Conservation (phyloP, 2,888 invertebrate species). For the Plebejus anna region DNA sequence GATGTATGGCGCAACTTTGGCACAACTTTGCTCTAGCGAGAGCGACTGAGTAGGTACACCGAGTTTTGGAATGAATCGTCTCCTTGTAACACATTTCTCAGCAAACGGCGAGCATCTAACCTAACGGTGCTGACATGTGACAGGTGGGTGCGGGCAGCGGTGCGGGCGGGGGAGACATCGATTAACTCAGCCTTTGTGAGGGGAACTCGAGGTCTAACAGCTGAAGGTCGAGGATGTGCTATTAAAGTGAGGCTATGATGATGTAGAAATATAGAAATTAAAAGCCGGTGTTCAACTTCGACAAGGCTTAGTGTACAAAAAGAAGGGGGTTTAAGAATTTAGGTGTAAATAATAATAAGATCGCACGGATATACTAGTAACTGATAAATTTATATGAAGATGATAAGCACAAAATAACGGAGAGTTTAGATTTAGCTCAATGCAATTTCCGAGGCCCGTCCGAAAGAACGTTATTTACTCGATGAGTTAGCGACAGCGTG, state of each 20-base stretch:
- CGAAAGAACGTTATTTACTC: not conserved
- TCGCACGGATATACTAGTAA: not conserved
- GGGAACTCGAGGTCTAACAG: not conserved
- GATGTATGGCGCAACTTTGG: not conserved
- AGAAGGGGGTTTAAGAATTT: no score
- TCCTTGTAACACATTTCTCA: slow-evolving; percentile 15
- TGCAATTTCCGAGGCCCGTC: not conserved
- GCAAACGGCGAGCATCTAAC: not conserved
- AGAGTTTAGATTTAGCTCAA: not conserved
- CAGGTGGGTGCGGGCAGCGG: not conserved
- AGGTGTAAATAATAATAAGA: no score
- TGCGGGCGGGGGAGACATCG: not conserved
- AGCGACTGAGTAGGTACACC: not conserved
- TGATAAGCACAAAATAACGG: not conserved
- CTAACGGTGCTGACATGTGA: not conserved
- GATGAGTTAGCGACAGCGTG: not conserved
- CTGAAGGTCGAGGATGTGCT: not conserved
- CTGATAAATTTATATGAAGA: not conserved
- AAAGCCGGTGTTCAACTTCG: not conserved
- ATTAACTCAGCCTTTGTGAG: not conserved
- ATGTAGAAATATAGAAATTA: not conserved
- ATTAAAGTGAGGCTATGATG: not conserved
- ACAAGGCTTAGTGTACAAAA: not conserved
- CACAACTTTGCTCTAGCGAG: not conserved
- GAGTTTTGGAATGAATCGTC: slow-evolving; percentile 9